Percentiles rank a stretch among this genome's conserved stretches.
Conservation (phyloP, 2,797 vertebrate genomes). For the Lateolabrax maculatus region DNA sequence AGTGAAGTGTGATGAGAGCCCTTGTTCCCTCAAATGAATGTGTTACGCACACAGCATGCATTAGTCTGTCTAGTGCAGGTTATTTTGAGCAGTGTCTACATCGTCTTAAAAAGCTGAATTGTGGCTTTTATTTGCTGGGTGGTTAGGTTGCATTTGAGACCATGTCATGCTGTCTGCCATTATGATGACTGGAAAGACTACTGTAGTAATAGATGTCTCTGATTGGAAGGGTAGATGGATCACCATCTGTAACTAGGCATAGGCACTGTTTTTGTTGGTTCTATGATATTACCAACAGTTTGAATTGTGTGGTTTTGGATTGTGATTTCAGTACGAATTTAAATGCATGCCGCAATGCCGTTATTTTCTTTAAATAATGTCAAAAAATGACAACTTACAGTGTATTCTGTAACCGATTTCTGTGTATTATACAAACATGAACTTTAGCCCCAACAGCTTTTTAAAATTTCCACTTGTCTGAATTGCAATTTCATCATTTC, state of each 20-base stretch:
- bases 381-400: background rate
- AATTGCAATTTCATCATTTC: slow-evolving; percentile 5
- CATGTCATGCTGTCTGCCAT: background rate
- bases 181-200: background rate
- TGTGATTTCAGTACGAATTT: background rate
- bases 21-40: slow-evolving; percentile 1
- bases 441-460: background rate
- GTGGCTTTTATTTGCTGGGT: background rate
- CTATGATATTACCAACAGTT: background rate
- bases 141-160: background rate
- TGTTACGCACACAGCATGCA: slow-evolving; percentile 6
- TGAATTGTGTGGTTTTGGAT: background rate
- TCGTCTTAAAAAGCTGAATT: background rate
- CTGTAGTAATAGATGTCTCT: background rate
- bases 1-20: slow-evolving; percentile 20
- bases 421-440: background rate
- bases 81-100: slow-evolving; percentile 9
- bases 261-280: background rate
- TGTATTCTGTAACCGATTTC: background rate
- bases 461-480: background rate
- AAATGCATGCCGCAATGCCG: background rate
- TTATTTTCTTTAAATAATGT: background rate
- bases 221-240: background rate
- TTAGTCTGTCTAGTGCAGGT: background rate
- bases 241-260: background rate